Evolutionary conservation across 2,113 vertebrate species (phyloP).

Genomic region (Gasterosteus aculeatus): DNA sequence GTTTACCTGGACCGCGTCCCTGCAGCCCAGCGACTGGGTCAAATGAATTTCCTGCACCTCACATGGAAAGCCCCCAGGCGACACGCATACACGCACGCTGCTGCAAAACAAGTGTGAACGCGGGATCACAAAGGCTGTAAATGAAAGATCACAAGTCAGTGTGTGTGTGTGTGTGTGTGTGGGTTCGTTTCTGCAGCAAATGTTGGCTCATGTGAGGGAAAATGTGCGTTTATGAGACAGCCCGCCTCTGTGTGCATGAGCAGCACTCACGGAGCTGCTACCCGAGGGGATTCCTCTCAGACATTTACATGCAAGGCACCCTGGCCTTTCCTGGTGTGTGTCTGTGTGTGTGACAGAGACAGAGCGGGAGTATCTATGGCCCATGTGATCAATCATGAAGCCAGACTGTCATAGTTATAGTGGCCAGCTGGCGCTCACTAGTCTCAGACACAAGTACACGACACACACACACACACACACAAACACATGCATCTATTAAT

Average conservation of each 20-base stretch:
- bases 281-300: slow-evolving; percentile 39
- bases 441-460: slow-evolving; percentile 14
- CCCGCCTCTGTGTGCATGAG: slow-evolving; percentile 14
- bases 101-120: slow-evolving; percentile 47
- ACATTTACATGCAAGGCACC: slow-evolving; percentile 57
- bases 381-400: slow-evolving; percentile 72
- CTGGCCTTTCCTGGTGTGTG: slow-evolving; percentile 10
- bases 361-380: slow-evolving; percentile 47
- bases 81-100: slow-evolving; percentile 38
- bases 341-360: slow-evolving; percentile 34
- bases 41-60: slow-evolving; percentile 60
- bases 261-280: slow-evolving; percentile 29
- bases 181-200: background rate
- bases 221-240: slow-evolving; percentile 24
- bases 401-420: slow-evolving; percentile 70
- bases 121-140: slow-evolving; percentile 11
- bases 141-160: slow-evolving; percentile 36
- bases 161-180: background rate
- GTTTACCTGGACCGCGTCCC: slow-evolving; percentile 31
- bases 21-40: slow-evolving; percentile 52
- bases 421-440: slow-evolving; percentile 68
- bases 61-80: slow-evolving; percentile 45
- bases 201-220: slow-evolving; percentile 6
- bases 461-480: slow-evolving; percentile 43
- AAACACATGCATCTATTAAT: slow-evolving; percentile 15